Evolutionary conservation across 2,797 vertebrate genomes (phyloP).

Genomic region (Acanthurus lineatus): DNA sequence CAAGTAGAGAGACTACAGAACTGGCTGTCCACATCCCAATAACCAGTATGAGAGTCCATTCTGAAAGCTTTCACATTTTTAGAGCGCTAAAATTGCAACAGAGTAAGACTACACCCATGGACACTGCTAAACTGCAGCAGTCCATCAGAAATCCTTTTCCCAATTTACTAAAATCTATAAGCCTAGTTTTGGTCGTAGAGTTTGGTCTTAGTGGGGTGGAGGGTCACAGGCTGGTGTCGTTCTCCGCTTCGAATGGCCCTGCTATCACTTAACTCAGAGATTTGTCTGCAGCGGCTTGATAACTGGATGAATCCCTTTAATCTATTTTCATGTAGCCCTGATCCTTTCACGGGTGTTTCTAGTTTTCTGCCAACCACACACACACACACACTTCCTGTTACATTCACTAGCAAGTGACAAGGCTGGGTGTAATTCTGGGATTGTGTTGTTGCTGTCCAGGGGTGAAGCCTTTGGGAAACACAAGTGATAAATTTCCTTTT

Average conservation of each 20-base stretch:
- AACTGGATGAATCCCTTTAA: conserved; percentile 84
- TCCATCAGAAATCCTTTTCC: conserved; percentile 74
- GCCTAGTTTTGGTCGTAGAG: conserved; percentile 49
- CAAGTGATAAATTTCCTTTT: conserved; percentile 29
- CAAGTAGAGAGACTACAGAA: conserved; percentile 7
- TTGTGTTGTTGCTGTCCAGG: conserved; percentile 20
- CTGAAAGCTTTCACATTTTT: conserved; percentile 54
- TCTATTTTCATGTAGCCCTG: conserved; percentile 81
- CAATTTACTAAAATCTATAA: conserved; percentile 75
- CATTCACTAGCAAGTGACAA: too few species aligned
- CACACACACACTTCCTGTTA: not conserved
- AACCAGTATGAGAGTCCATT: conserved; percentile 23
- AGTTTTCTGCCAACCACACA: conserved; percentile 42
- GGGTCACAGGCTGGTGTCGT: conserved; percentile 19
- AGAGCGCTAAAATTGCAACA: conserved; percentile 44
- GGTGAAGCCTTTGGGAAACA: conserved; percentile 12
- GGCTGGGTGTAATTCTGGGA: conserved; percentile 17
- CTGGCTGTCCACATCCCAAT: conserved; percentile 30
- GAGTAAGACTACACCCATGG: conserved; percentile 43
- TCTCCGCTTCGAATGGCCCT: conserved; percentile 63
- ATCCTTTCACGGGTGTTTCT: conserved; percentile 71
- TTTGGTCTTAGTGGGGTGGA: conserved; percentile 41
- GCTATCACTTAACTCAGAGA: conserved; percentile 77
- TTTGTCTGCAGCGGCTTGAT: conserved; percentile 81
- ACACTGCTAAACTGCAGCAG: conserved; percentile 48